Evolutionary conservation across 1,140 invertebrate species (phyloP).

Genomic region (Trachymyrmex septentrionalis): DNA sequence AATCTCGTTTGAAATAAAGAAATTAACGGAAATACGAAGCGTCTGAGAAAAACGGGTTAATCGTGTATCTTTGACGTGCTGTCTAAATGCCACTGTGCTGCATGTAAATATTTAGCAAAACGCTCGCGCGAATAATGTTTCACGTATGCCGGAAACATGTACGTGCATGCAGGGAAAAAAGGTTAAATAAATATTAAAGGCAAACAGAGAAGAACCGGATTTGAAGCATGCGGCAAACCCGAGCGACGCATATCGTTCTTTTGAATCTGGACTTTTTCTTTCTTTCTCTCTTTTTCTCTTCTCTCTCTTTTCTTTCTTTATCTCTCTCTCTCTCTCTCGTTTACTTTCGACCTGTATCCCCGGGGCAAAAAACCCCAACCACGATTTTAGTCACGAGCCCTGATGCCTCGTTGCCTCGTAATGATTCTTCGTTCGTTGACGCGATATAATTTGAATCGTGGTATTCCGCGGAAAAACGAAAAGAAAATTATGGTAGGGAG

Average conservation of each 20-base stretch:
- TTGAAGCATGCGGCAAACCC: slow-evolving; percentile 16
- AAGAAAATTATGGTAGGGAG: slow-evolving; percentile 16
- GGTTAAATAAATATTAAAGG: slow-evolving; percentile 37
- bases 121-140: slow-evolving; percentile 29
- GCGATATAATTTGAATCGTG: slow-evolving; percentile 45
- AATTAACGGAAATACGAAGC: neutral
- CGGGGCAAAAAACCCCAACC: neutral
- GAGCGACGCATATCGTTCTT: neutral
- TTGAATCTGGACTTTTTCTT: slow-evolving; percentile 11
- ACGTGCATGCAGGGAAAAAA: neutral
- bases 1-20: neutral
- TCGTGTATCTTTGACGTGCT: slow-evolving; percentile 5
- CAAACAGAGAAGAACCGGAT: slow-evolving; percentile 40
- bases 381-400: slow-evolving; percentile 14
- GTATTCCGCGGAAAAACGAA: slow-evolving; percentile 25
- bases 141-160: neutral
- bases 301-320: too few relatives aligned
- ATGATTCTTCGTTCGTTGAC: slow-evolving; percentile 37
- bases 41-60: slow-evolving; percentile 7
- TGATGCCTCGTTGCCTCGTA: slow-evolving; percentile 4
- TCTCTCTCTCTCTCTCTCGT: neutral
- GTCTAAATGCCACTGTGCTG: neutral
- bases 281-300: neutral
- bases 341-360: neutral
- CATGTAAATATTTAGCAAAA: slow-evolving; percentile 43